Evolutionary conservation across 2,113 vertebrate genomes (phyloP).

Genomic region (Daubentonia madagascariensis): DNA sequence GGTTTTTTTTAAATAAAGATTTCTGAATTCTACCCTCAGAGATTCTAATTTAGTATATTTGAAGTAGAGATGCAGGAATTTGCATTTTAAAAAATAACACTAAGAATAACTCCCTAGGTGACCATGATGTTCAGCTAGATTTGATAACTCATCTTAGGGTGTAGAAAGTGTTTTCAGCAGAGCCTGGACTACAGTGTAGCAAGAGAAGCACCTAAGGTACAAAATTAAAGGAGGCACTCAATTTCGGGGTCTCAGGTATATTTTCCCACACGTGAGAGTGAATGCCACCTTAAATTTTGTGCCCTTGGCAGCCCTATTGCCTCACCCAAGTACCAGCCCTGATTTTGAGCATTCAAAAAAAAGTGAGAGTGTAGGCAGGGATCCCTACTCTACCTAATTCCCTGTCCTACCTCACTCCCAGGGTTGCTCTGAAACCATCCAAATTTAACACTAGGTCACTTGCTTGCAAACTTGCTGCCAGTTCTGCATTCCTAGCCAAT

Average conservation of each 20-base stretch:
- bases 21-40: slow-evolving; percentile 10
- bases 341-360: not conserved
- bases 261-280: not conserved
- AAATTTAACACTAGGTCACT: not conserved
- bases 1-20: not conserved
- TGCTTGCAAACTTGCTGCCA: not conserved
- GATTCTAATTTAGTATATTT: not conserved
- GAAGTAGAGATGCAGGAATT: not conserved
- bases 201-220: not conserved
- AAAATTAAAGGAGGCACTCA: not conserved
- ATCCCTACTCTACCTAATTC: not conserved
- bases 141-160: not conserved
- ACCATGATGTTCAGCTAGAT: not conserved
- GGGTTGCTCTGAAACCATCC: not conserved
- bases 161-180: not conserved
- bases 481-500: not conserved
- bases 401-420: not conserved
- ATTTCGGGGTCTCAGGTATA: not conserved
- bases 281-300: not conserved
- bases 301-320: not conserved
- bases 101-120: not conserved
- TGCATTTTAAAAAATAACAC: not conserved
- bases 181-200: not conserved
- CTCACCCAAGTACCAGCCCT: not conserved
- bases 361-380: not conserved